phyloP scores from a whole-genome alignment of 2,797 vertebrate genomes.

The Graptemys geographica region DNA sequence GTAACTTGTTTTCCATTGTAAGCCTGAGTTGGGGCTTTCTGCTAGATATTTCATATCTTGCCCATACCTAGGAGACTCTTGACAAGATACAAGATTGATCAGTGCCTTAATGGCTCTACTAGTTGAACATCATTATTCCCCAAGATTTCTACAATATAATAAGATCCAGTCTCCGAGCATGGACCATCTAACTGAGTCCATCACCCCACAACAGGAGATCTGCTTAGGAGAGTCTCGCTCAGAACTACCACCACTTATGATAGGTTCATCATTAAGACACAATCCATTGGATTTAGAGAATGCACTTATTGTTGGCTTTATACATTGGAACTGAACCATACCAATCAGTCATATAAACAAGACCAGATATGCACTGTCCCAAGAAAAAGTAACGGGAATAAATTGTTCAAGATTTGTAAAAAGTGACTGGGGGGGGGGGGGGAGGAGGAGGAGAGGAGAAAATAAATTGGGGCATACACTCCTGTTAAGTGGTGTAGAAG shows the following conservation, averaged over 20 bases:
- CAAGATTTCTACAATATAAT: not conserved
- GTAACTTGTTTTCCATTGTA: not conserved
- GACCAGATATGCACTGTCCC: not conserved
- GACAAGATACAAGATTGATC: not conserved
- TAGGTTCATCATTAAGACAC: not conserved
- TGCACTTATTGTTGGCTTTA: too few species aligned
- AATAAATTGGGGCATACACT: not conserved
- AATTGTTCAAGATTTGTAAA: not conserved
- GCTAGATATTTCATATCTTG: not conserved
- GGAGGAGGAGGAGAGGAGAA: too few species aligned
- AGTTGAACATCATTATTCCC: not conserved
- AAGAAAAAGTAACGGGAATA: not conserved
- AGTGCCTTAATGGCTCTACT: not conserved
- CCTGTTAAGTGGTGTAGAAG: not conserved
- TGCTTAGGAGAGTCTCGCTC: not conserved
- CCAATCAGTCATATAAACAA: not conserved
- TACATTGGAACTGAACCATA: too few species aligned
- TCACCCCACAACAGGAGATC: not conserved
- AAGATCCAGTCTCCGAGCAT: not conserved
- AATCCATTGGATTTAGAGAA: too few species aligned
- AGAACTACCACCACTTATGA: not conserved
- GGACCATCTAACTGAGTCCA: not conserved
- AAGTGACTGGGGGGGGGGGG: not conserved
- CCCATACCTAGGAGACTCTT: not conserved
- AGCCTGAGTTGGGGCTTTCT: not conserved